Evolutionary conservation across 2,888 invertebrate genomes (phyloP), one percentile per base, ranked within the genome.

Genomic region (Tiphia femorata): DNA sequence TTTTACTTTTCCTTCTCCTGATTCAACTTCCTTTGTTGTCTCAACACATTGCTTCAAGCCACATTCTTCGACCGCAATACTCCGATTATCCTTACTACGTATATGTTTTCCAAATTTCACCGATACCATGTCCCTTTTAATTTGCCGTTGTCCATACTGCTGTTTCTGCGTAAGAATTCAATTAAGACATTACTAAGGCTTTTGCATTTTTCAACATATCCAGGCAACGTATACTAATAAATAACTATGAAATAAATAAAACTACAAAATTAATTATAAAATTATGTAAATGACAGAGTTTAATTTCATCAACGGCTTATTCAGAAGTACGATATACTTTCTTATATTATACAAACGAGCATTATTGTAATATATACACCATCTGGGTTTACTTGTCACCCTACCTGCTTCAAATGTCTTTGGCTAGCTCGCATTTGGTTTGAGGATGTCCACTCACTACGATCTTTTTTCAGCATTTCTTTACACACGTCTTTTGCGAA

Each of bases 1-100:
- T 20, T 58, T 62, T 44, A 64, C 58, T 25, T 43, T 58, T 51
- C 23, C 2, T 23, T 49, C 33, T 2, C 16, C 7, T 12, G 7
- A 16, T 62, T 10, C 10, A n/a, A 3, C 5, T 12, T 49, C 33
- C 6, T 6, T 6, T 7, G 10, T 4, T 30, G 29, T 25, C 10
- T 19, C 4, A 1, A 5, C 10, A n/a, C 4, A 16, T 10, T 19
- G 17, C 14, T 3, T 25, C 16, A n/a, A n/a, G n/a, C n/a, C n/a
- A n/a, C n/a, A n/a, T 37, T 44, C 3, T 29, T 27, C n/a, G 19
- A 29, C 12, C 2, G 10, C 10, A 12, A 29, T 29, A 29, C 2
- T 29, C 10, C 10, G 10, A 29, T 5, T 29, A 3, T 6, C 6
- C 12, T 5, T 10, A 6, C 29, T 3, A 29, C 2, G 12, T 29